Evolutionary conservation across 2,888 invertebrate species (phyloP).

Genomic region (Lithophane ornitopus): DNA sequence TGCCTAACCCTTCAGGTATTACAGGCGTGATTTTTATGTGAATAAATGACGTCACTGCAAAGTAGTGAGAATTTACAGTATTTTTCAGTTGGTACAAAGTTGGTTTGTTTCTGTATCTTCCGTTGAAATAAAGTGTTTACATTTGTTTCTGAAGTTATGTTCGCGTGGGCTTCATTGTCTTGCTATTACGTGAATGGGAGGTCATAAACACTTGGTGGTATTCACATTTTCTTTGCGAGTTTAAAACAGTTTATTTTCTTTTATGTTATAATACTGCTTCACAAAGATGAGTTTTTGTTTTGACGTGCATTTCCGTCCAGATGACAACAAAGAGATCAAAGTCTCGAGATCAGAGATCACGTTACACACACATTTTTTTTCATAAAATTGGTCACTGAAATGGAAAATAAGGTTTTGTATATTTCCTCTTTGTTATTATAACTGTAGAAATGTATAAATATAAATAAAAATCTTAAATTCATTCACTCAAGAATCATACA

Average conservation of each 20-base stretch:
- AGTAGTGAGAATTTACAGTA: slow-evolving; percentile 1
- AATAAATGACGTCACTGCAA: slow-evolving; percentile 21
- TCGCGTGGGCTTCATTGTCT: background rate
- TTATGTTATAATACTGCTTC: background rate
- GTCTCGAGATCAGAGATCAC: too few species aligned
- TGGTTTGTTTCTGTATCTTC: background rate
- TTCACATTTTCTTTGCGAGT: background rate
- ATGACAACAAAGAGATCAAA: background rate
- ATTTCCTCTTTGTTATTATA: background rate
- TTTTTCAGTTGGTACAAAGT: background rate
- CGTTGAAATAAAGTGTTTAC: slow-evolving; percentile 12
- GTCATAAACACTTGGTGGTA: slow-evolving; percentile 19
- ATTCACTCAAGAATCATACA: too few species aligned
- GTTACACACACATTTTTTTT: background rate
- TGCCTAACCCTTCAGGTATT: too few species aligned
- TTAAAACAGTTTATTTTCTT: slow-evolving; percentile 3
- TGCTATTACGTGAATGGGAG: slow-evolving; percentile 3
- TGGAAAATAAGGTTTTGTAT: background rate
- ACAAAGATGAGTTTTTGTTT: background rate
- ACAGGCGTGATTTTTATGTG: too few species aligned
- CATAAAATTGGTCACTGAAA: background rate
- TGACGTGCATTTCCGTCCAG: background rate
- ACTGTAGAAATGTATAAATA: too few species aligned
- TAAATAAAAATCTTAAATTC: too few species aligned
- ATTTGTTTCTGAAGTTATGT: slow-evolving; percentile 23